Evolutionary conservation across 1,140 invertebrate species (phyloP).

Genomic region (Lanistes nyassanus): DNA sequence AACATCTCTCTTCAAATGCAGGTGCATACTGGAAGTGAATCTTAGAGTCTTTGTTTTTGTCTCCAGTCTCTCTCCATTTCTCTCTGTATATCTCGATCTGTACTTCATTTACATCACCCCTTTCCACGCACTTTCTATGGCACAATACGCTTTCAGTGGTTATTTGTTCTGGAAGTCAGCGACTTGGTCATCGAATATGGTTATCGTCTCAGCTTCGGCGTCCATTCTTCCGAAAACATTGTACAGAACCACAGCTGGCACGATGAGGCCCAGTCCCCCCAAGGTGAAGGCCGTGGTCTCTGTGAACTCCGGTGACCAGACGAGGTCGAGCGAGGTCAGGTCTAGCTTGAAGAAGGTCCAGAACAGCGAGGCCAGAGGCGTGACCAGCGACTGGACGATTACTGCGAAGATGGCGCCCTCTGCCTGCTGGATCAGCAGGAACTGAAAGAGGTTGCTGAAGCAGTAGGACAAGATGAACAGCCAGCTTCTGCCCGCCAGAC

Average conservation of each 20-base stretch:
- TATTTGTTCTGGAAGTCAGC: background rate
- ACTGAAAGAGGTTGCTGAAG: constrained; percentile 46
- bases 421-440: constrained; percentile 44
- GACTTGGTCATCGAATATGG: background rate
- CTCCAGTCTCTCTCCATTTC: background rate
- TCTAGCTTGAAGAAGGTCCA: constrained; percentile 46
- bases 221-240: constrained; percentile 47
- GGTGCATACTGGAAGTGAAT: too few relatives aligned
- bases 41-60: background rate
- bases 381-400: constrained; percentile 41
- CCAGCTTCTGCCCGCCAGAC: constrained; percentile 39
- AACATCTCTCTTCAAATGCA: too few relatives aligned
- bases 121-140: background rate
- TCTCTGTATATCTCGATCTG: constrained; percentile 20
- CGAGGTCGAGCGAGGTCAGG: constrained; percentile 24
- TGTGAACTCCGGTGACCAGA: constrained; percentile 40
- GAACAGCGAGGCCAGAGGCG: constrained; percentile 44
- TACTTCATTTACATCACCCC: constrained; percentile 15
- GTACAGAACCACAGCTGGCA: constrained; percentile 45
- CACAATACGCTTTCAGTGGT: too few relatives aligned
- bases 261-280: constrained; percentile 37
- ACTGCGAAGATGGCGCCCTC: constrained; percentile 45
- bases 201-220: constrained; percentile 4
- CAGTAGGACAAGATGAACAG: constrained; percentile 40
- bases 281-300: constrained; percentile 43